These are phyloP conservation scores for Drymodes brunneopygia DNA, from an alignment of 2,113 vertebrate species.

Conservation along the genomic window DNA sequence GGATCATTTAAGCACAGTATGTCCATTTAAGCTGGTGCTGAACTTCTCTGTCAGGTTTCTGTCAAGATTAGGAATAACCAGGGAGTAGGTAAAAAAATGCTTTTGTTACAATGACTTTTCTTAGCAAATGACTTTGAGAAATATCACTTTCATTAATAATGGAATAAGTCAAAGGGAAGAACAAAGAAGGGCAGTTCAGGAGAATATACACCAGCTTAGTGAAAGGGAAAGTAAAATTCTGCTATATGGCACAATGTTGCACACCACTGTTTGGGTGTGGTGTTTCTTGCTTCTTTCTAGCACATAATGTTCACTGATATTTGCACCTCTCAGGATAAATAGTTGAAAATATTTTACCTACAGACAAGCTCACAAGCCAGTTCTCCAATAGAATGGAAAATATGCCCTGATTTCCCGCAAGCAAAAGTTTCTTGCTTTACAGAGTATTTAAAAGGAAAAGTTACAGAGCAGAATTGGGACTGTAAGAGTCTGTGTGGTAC, in stretches of 20 bases:
- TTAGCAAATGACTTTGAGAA: background rate
- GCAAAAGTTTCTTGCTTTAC: background rate
- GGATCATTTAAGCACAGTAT: background rate
- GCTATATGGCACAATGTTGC: background rate
- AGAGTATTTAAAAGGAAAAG: background rate
- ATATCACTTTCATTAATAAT: background rate
- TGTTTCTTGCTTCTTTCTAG: background rate
- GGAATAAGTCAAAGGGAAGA: background rate
- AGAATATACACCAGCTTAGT: background rate
- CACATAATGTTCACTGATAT: background rate
- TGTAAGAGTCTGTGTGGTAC: rapidly evolving
- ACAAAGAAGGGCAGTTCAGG: background rate
- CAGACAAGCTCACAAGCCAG: background rate
- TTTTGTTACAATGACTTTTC: background rate
- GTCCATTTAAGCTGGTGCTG: background rate
- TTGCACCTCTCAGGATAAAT: background rate
- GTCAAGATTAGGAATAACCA: background rate
- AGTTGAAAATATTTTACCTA: background rate
- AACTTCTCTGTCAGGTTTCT: background rate
- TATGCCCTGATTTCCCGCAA: background rate
- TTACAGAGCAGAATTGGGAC: background rate
- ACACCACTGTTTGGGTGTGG: background rate
- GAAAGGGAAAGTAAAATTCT: background rate
- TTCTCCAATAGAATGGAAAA: background rate
- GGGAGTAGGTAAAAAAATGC: background rate